These are phyloP conservation scores for Poeciliopsis prolifica DNA, from an alignment of 2,113 vertebrate species.

Conservation along the genomic window DNA sequence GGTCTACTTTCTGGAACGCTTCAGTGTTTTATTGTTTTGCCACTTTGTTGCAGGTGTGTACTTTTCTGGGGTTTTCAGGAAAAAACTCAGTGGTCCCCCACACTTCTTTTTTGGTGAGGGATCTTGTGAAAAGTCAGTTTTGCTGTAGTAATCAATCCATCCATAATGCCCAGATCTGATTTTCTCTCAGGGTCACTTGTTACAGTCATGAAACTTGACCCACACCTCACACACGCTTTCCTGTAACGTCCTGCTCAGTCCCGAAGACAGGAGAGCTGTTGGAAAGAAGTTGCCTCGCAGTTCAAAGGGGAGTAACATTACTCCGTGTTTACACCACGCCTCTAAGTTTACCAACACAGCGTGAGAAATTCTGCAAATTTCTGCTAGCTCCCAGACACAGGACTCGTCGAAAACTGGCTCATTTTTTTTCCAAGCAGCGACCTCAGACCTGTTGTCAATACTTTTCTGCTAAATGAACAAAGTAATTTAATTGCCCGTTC, in stretches of 20 bases:
- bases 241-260: not conserved
- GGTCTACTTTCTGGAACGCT: not conserved
- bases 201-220: conserved; percentile 20
- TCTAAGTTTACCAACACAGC: conserved; percentile 64
- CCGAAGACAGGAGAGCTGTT: not conserved
- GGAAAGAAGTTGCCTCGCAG: conserved; percentile 16
- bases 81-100: not conserved
- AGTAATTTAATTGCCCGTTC: not conserved
- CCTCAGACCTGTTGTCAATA: not conserved
- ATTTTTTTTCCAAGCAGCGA: not conserved
- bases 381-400: not conserved
- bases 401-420: too few species aligned
- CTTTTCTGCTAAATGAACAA: not conserved
- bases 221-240: conserved; percentile 3
- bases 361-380: conserved; percentile 53
- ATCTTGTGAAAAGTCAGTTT: not conserved
- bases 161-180: conserved; percentile 12
- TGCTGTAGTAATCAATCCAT: not conserved
- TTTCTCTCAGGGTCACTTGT: conserved; percentile 37
- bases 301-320: conserved; percentile 6
- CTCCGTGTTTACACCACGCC: conserved; percentile 65
- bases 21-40: not conserved
- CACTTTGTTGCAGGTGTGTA: not conserved
- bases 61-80: not conserved
- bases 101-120: not conserved